Conservation (phyloP, 1,140 invertebrate species). For the Neodiprion pinetum region DNA sequence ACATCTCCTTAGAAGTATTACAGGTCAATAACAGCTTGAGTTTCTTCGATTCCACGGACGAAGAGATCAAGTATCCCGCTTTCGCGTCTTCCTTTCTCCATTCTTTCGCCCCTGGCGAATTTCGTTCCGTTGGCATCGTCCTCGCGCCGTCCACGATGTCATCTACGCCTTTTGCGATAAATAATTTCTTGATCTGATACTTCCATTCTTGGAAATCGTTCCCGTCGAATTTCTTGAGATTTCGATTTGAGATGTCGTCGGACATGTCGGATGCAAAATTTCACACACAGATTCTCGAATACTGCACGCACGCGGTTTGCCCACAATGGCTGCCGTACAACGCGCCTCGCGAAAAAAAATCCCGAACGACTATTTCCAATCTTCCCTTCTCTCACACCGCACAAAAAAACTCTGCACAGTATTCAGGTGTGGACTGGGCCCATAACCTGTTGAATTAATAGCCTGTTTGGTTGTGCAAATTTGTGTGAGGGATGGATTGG, state of each 20-base stretch:
- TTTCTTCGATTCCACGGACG: constrained; percentile 43
- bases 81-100: constrained; percentile 43
- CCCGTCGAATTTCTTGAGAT: constrained; percentile 38
- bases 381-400: not conserved
- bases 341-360: not conserved
- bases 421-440: constrained; percentile 15
- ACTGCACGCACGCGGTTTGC: not conserved
- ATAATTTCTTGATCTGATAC: constrained; percentile 43
- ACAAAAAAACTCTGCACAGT: not conserved
- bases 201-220: constrained; percentile 45
- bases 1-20: constrained; percentile 39
- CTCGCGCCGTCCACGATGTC: constrained; percentile 31
- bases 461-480: too few species aligned
- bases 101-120: constrained; percentile 3
- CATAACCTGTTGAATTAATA: constrained; percentile 25
- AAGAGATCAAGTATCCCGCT: constrained; percentile 45
- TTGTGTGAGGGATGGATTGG: too few species aligned
- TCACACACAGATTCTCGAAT: not conserved
- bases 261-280: not conserved
- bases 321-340: not conserved
- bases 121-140: constrained; percentile 2
- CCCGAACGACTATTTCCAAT: not conserved
- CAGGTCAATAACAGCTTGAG: constrained; percentile 40
- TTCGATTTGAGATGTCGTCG: constrained; percentile 15
- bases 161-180: constrained; percentile 37